Conservation (phyloP, 35 echinoderm and acorn worm genomes). For the Stichopus chloronotus region DNA sequence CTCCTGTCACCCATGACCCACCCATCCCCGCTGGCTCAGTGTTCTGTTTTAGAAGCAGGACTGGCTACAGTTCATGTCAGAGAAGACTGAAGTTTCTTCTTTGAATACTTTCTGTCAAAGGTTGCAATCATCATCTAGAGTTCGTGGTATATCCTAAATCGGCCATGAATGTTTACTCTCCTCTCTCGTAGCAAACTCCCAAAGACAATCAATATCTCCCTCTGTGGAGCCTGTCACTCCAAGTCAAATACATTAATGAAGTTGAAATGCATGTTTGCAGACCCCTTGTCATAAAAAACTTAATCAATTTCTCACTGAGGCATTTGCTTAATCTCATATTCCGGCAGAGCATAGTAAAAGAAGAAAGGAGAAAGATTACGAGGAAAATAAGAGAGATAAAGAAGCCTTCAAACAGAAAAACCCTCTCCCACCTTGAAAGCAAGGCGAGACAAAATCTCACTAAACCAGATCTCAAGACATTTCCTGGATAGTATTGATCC, state of each 20-base stretch:
- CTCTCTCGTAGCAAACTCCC: neutral
- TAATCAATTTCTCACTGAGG: neutral
- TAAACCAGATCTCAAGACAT: conserved; percentile 34
- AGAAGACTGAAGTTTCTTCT: no score
- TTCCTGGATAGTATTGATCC: conserved; percentile 42
- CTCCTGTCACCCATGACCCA: no score
- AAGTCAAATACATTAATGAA: conserved; percentile 34
- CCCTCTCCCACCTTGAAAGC: conserved; percentile 14
- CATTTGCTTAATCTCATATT: conserved; percentile 39
- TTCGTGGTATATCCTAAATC: neutral
- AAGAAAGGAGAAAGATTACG: no score
- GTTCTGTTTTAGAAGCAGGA: no score
- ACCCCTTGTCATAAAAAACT: conserved; percentile 22
- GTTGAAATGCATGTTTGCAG: conserved; percentile 44
- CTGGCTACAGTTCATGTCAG: no score
- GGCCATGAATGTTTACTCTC: conserved; percentile 9
- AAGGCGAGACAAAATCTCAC: conserved; percentile 5
- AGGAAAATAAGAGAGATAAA: no score
- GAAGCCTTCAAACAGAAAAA: neutral
- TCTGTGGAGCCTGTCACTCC: conserved; percentile 36
- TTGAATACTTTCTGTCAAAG: no score
- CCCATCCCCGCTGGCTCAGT: no score
- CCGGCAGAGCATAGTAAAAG: neutral
- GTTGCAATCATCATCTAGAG: no score
- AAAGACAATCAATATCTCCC: conserved; percentile 19